Base-by-base conservation (phyloP, 2,888 invertebrate genomes). In the Diaphora mendica region DNA sequence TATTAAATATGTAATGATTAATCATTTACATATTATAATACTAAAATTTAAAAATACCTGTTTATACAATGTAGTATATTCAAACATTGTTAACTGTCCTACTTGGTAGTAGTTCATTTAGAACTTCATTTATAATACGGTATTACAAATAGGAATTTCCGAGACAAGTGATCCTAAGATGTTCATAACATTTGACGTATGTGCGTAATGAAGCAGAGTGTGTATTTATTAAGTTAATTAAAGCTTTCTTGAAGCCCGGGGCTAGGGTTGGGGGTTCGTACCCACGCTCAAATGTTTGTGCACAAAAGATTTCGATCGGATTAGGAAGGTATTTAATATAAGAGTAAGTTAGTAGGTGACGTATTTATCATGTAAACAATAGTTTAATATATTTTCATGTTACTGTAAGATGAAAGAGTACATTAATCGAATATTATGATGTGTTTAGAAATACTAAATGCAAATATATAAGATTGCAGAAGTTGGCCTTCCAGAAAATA, bases 181-280 rank as follows among this genome's bases (percentile, higher is more conserved):
- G 91, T 85, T 93, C 93, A 93, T 93, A 93, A 93, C 89, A 94
- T 94, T 92, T 94, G 94, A 95, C 95, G 94, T 93, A 95, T 94
- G 92, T 92, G 86, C 87, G 88, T 94, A 94, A 95, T 95, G 92
- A 94, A 95, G 93, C 92, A 91, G 92, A 94, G 93, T 93, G 94
- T 92, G 93, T 95, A 93, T 95, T 94, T 95, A 95, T 95, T 95
- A 94, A 94, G 93, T 95, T 95, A 95, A 95, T 95, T 94, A 95
- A 95, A 91, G 88, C 91, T 89, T 91, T 91, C 94, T 93, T 93
- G 94, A 93, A 88, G 86, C 86, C 86, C 78, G 79, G 76, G 83
- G 80, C 77, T 75, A 76, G 84, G 82, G 88, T 84, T 77, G 62
- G 72, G 64, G 42, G 42, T n/a, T 64, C 42, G 62, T 11, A 67